Evolutionary conservation across 2,888 invertebrate genomes (phyloP).

Genomic region (Eristalis arbustorum): DNA sequence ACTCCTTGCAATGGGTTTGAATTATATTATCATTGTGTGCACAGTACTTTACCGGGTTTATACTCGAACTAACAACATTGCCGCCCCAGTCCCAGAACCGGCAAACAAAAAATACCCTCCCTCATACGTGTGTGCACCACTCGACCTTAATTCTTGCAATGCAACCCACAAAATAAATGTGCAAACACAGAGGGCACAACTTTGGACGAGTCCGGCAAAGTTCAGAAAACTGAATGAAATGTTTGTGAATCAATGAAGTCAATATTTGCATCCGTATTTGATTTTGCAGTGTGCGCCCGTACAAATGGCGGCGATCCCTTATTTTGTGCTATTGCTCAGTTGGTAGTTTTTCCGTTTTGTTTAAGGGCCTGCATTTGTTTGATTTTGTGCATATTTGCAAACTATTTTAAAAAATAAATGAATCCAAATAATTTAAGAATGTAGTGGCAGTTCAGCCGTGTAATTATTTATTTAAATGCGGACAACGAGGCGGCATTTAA

Average conservation of each 20-base stretch:
- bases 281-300: background rate
- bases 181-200: conserved; percentile 36
- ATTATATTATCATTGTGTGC: conserved; percentile 69
- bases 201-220: conserved; percentile 12
- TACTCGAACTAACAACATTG: conserved; percentile 62
- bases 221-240: conserved; percentile 21
- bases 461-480: no score
- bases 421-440: no score
- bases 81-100: conserved; percentile 52
- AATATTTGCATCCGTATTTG: conserved; percentile 33
- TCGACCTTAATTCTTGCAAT: conserved; percentile 64
- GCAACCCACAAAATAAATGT: conserved; percentile 12
- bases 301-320: background rate
- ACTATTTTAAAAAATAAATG: no score
- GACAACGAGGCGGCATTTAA: no score
- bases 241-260: conserved; percentile 41
- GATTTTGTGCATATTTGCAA: no score
- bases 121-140: conserved; percentile 58
- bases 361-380: no score
- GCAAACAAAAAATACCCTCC: no score
- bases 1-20: conserved; percentile 63
- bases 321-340: background rate
- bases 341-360: background rate
- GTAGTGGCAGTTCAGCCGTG: no score
- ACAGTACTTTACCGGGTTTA: conserved; percentile 61